Evolutionary conservation across 2,888 invertebrate genomes (phyloP).

Genomic region (Choristoneura rosaceana): DNA sequence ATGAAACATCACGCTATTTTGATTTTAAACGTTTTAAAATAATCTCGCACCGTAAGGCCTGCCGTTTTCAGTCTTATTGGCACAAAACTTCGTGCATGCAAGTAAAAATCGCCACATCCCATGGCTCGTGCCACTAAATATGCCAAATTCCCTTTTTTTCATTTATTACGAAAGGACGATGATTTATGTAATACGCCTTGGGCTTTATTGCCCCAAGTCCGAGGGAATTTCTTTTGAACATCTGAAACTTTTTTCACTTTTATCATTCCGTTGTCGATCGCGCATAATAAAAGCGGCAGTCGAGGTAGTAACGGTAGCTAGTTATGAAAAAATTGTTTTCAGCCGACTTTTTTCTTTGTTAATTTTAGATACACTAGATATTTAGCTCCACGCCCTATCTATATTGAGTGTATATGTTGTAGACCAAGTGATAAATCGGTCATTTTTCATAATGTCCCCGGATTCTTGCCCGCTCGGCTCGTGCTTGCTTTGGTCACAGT

Average conservation of each 20-base stretch:
- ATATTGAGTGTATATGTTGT: too few relatives aligned
- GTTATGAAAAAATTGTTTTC: slow-evolving; percentile 24
- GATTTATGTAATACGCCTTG: slow-evolving; percentile 79
- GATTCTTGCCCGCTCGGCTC: too few relatives aligned
- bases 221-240: slow-evolving; percentile 58
- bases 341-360: background rate
- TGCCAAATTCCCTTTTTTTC: slow-evolving; percentile 68
- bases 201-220: slow-evolving; percentile 73
- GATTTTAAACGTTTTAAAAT: too few relatives aligned
- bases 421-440: too few relatives aligned
- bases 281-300: slow-evolving; percentile 41
- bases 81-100: background rate
- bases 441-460: too few relatives aligned
- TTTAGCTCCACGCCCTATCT: too few relatives aligned
- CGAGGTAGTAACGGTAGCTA: slow-evolving; percentile 18
- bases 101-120: slow-evolving; percentile 6
- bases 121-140: slow-evolving; percentile 50
- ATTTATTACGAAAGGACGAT: slow-evolving; percentile 75
- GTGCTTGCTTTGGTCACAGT: too few relatives aligned
- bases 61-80: too few relatives aligned
- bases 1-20: too few relatives aligned
- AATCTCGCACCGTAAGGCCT: too few relatives aligned
- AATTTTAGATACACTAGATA: background rate
- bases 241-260: slow-evolving; percentile 67
- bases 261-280: slow-evolving; percentile 60